Evolutionary conservation across 1,140 invertebrate species (phyloP), one percentile per base, ranked within the genome.

Genomic region (Meloidogyne hapla): DNA sequence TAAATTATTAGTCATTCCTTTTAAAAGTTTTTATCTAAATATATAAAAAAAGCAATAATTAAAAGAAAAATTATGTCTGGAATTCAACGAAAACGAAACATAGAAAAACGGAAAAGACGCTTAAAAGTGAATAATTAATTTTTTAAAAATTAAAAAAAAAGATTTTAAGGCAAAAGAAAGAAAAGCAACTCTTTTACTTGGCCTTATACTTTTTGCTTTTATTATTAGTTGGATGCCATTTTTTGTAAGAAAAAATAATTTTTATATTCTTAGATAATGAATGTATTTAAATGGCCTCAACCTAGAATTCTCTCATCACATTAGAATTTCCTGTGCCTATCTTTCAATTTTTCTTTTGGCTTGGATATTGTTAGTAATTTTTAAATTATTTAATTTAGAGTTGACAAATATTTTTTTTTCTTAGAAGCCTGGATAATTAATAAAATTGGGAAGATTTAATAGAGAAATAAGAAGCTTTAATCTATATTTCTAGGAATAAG

Each of bases 201-300:
- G 96, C 45, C 91, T 99, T 66, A 98, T 99, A 79, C 97, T 99
- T n/a, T 95, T 94, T 72, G 95, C 94, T 76, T 99, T 99, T 88
- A 98, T 98, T 83, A 91, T 95, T 48, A 98, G 95, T 85, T 99
- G 97, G 96, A 90, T 98, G 82, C 97, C 96, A 0, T 99, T 99
- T 89, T 99, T 99, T 91, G 92, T 95, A n/a, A n/a, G 75, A 78
- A 84, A 69, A 38, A 25, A 33, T 25, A 2, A n/a, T 62, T 23
- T 9, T 26, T 26, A 13, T 6, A 21, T 40, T 76, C 86, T 70
- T 68, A 85, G 84, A 45, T 85, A 6, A 85, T 86, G 75, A 87
- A 86, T 61, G 85, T 87, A 23, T 79, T n/a, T 86, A 65, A 81
- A 79, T 62, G 85, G 86, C n/a, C 82, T 86, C 45, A 80, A 80